Conservation (phyloP, 53 echinoderm and acorn worm species). For the Temnopleurus reevesii region DNA sequence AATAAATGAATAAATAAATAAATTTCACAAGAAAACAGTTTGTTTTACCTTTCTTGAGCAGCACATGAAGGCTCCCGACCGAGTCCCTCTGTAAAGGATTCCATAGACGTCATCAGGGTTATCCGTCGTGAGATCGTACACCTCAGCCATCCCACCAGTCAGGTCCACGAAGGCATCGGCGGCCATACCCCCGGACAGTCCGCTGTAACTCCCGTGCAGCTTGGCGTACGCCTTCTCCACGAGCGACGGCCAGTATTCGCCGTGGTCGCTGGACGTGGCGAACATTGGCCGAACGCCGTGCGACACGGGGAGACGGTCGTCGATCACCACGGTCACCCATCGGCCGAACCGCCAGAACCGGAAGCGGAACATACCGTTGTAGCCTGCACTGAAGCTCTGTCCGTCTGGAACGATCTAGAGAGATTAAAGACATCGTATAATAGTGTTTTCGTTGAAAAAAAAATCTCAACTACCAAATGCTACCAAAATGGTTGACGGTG, state of each 20-base stretch:
- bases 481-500: too few species aligned
- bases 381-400: constrained; percentile 61
- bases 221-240: constrained; percentile 90
- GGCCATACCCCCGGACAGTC: constrained; percentile 72
- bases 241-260: constrained; percentile 82
- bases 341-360: constrained; percentile 88
- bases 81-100: constrained; percentile 52
- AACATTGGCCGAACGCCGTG: constrained; percentile 57
- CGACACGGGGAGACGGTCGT: constrained; percentile 71
- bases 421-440: not conserved
- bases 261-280: constrained; percentile 66
- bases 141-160: constrained; percentile 75
- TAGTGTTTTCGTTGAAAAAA: too few species aligned
- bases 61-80: constrained; percentile 66
- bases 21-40: too few species aligned
- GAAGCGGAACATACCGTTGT: constrained; percentile 74
- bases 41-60: constrained; percentile 77
- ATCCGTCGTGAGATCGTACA: constrained; percentile 53
- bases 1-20: too few species aligned
- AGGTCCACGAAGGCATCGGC: constrained; percentile 83
- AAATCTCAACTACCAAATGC: too few species aligned
- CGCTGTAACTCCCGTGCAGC: constrained; percentile 77
- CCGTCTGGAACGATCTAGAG: constrained; percentile 62
- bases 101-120: constrained; percentile 56
- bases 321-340: constrained; percentile 83